These are phyloP conservation scores for Coregonus clupeaformis DNA, from an alignment of 2,113 vertebrate species.

Conservation along the genomic window DNA sequence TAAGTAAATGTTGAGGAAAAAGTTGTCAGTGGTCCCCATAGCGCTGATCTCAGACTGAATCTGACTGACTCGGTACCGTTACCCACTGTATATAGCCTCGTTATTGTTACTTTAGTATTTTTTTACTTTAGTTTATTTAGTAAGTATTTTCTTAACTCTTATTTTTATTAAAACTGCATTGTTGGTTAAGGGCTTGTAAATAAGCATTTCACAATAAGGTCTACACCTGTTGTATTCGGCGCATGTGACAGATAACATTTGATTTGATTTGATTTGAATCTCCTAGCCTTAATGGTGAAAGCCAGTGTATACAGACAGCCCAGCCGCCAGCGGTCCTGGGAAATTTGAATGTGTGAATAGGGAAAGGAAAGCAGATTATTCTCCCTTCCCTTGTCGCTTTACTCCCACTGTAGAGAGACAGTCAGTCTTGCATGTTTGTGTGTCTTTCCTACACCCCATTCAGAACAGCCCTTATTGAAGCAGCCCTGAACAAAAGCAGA, in stretches of 20 bases:
- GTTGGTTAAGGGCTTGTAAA: no score
- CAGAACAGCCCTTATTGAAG: not conserved
- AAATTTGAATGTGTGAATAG: slow-evolving; percentile 46
- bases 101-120: no score
- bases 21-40: no score
- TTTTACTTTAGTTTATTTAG: no score
- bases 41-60: not conserved
- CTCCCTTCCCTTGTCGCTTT: slow-evolving; percentile 23
- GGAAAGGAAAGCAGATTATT: slow-evolving; percentile 32
- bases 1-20: no score
- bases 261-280: not conserved
- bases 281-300: slow-evolving; percentile 8
- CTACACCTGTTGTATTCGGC: no score
- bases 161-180: no score
- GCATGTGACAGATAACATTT: no score
- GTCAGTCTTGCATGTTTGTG: slow-evolving; percentile 28
- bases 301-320: slow-evolving; percentile 19
- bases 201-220: no score
- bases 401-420: slow-evolving; percentile 32
- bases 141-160: no score
- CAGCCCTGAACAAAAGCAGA: not conserved
- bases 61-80: no score
- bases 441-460: slow-evolving; percentile 14
- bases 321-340: slow-evolving; percentile 17
- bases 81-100: no score